These are phyloP conservation scores for Aspidiotus destructor DNA, from an alignment of 2,888 invertebrate species.

Conservation along the genomic window DNA sequence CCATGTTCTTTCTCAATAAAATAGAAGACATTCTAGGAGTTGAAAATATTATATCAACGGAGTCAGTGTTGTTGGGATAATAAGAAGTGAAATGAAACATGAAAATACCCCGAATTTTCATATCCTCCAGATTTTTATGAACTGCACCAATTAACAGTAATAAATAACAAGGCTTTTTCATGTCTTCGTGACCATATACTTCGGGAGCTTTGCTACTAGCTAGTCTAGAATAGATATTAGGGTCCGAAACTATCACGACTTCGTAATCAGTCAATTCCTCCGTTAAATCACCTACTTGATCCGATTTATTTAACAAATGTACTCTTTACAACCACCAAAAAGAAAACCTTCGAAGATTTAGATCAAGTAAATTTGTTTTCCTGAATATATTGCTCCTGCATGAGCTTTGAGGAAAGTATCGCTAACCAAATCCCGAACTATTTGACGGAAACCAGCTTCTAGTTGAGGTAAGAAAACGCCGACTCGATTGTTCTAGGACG, in stretches of 20 bases:
- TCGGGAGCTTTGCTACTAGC: slow-evolving; percentile 93
- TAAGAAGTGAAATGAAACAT: no score
- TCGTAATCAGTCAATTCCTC: slow-evolving; percentile 74
- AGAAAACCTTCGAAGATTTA: slow-evolving; percentile 11
- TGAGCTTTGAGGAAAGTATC: slow-evolving; percentile 96
- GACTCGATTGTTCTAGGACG: no score
- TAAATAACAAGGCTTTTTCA: slow-evolving; percentile 90
- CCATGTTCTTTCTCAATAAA: no score
- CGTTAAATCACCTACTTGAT: slow-evolving; percentile 71
- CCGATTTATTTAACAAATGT: slow-evolving; percentile 71
- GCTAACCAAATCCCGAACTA: slow-evolving; percentile 76
- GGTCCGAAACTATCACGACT: slow-evolving; percentile 64
- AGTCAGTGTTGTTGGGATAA: no score
- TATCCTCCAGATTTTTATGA: slow-evolving; percentile 78
- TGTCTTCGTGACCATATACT: slow-evolving; percentile 96
- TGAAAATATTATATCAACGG: no score
- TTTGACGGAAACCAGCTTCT: slow-evolving; percentile 70
- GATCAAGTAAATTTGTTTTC: no score
- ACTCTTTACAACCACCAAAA: slow-evolving; percentile 50
- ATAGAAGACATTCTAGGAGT: no score
- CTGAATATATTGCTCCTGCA: no score
- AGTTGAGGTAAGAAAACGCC: slow-evolving; percentile 88
- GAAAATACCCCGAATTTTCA: slow-evolving; percentile 77
- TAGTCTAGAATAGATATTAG: slow-evolving; percentile 85
- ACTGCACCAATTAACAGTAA: slow-evolving; percentile 86